Percentiles rank a stretch among this genome's conserved stretches.
Evolutionary conservation across 2,113 vertebrate genomes (phyloP).

Genomic region (Aspidoscelis tigris): DNA sequence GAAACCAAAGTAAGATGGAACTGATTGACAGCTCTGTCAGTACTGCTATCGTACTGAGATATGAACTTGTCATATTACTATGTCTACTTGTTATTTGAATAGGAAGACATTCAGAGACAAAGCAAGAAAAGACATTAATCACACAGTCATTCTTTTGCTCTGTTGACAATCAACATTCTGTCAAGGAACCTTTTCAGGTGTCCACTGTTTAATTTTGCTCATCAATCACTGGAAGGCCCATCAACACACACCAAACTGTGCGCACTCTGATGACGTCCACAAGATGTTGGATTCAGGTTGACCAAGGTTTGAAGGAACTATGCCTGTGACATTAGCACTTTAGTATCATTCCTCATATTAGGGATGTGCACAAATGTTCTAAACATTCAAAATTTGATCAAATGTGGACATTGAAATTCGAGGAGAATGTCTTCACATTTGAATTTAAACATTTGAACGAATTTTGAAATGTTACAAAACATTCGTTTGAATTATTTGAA

Average conservation of each 20-base stretch:
- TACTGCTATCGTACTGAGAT: conserved; percentile 6
- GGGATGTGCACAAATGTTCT: too few species aligned
- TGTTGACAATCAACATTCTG: background rate
- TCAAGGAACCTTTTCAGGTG: background rate
- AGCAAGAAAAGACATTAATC: background rate
- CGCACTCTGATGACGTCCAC: too few species aligned
- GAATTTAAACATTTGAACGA: too few species aligned
- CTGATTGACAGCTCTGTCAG: conserved; percentile 10
- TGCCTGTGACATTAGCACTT: background rate
- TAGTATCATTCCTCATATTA: background rate
- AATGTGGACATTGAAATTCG: too few species aligned
- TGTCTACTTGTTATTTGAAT: conserved; percentile 6
- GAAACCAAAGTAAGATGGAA: background rate
- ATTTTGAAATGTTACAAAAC: too few species aligned
- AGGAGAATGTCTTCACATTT: too few species aligned
- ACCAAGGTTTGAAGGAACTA: too few species aligned
- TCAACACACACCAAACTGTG: too few species aligned
- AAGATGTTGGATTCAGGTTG: too few species aligned
- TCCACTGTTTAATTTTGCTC: background rate
- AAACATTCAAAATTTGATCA: too few species aligned
- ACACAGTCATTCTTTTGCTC: background rate
- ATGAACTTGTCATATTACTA: background rate
- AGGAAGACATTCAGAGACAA: conserved; percentile 17
- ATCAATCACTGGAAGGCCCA: background rate
- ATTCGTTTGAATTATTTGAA: too few species aligned